Evolutionary conservation across 2,797 vertebrate species (phyloP).

Genomic region (Jordanella pulchra): DNA sequence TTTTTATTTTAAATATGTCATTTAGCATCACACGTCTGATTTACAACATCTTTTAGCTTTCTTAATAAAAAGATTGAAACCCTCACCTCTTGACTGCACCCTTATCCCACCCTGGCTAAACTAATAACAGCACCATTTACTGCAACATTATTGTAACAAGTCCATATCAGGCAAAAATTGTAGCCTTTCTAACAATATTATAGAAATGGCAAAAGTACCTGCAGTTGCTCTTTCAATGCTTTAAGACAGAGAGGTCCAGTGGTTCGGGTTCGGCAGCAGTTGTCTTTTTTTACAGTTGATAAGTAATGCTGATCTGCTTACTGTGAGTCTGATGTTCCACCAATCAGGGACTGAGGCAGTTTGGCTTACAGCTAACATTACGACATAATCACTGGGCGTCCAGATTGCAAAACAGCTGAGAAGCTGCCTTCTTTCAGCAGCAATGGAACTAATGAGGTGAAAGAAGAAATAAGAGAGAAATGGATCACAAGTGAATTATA

Average conservation of each 20-base stretch:
- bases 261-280: constrained; percentile 15
- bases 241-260: constrained; percentile 6
- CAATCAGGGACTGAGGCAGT: constrained; percentile 34
- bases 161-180: no score
- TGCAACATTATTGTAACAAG: no score
- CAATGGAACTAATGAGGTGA: background rate
- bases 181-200: background rate
- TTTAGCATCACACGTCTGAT: no score
- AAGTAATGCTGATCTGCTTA: constrained; percentile 30
- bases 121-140: no score
- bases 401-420: background rate
- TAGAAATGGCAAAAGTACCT: constrained; percentile 54
- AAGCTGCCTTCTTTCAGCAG: background rate
- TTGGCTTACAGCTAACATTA: constrained; percentile 71
- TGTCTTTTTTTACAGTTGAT: constrained; percentile 18
- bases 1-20: no score
- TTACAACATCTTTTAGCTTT: no score
- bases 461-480: background rate
- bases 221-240: constrained; percentile 22
- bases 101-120: no score
- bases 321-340: constrained; percentile 46
- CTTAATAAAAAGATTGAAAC: no score
- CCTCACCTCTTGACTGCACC: no score
- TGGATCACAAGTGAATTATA: background rate
- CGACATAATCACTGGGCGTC: constrained; percentile 42